Conservation (phyloP, 2,888 invertebrate species). For the Lampropteryx suffumata region DNA sequence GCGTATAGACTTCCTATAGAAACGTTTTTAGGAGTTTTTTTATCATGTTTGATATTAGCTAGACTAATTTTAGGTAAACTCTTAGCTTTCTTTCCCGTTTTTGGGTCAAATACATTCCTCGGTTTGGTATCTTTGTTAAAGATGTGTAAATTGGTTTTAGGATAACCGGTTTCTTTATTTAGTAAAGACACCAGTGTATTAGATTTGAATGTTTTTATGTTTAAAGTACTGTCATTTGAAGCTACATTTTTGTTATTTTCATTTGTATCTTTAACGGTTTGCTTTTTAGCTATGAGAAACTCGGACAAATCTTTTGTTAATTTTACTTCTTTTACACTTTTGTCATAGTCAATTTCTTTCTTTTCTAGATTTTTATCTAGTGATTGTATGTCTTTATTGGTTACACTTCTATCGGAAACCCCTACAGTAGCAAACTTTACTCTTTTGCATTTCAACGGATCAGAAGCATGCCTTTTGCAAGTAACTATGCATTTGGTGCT, state of each 20-base stretch:
- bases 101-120: too few relatives aligned
- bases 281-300: conserved; percentile 14
- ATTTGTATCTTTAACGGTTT: background rate
- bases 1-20: conserved; percentile 10
- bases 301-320: conserved; percentile 2
- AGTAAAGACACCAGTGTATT: conserved; percentile 11
- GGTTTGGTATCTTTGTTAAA: conserved; percentile 2
- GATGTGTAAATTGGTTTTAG: background rate
- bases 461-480: conserved; percentile 18
- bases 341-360: background rate
- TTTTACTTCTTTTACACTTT: background rate
- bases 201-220: background rate
- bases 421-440: conserved; percentile 2
- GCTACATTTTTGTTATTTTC: too few relatives aligned
- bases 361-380: background rate
- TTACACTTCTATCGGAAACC: background rate
- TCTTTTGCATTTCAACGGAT: conserved; percentile 20
- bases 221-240: too few relatives aligned
- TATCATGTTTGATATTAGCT: background rate
- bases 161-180: conserved; percentile 2
- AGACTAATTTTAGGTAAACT: background rate
- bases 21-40: conserved; percentile 1
- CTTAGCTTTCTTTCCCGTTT: too few relatives aligned
- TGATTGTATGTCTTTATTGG: too few relatives aligned
- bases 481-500: background rate